These are phyloP conservation scores for Ditylenchus dipsaci DNA, from an alignment of 1,140 invertebrate species.

Conservation along the genomic window DNA sequence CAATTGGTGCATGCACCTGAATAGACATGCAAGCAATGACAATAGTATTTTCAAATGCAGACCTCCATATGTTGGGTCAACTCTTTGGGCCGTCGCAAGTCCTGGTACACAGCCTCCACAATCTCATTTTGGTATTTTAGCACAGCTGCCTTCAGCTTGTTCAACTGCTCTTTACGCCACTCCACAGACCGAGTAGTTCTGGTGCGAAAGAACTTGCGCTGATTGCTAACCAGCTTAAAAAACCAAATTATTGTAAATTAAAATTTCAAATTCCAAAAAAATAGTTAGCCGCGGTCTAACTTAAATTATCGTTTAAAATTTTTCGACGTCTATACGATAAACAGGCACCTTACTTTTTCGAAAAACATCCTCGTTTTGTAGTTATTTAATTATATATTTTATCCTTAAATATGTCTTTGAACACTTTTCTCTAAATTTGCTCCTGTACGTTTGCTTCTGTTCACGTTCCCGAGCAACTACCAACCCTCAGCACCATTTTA, in stretches of 20 bases:
- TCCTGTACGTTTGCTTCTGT: too few relatives aligned
- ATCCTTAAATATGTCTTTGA: too few relatives aligned
- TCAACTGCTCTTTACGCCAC: slow-evolving; percentile 18
- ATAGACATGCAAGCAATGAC: slow-evolving; percentile 54
- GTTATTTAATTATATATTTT: too few relatives aligned
- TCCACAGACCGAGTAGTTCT: slow-evolving; percentile 14
- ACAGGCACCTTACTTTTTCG: too few relatives aligned
- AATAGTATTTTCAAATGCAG: slow-evolving; percentile 22
- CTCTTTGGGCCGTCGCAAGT: slow-evolving; percentile 38
- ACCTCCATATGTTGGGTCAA: slow-evolving; percentile 43
- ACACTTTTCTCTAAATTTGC: too few relatives aligned
- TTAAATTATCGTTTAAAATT: too few relatives aligned
- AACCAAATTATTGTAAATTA: neutral
- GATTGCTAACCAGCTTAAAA: slow-evolving; percentile 22
- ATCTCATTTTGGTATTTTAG: slow-evolving; percentile 16
- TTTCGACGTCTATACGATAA: too few relatives aligned
- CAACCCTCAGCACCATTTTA: too few relatives aligned
- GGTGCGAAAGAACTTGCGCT: slow-evolving; percentile 36
- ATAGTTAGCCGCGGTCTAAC: too few relatives aligned
- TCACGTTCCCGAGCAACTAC: too few relatives aligned
- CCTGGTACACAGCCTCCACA: slow-evolving; percentile 49
- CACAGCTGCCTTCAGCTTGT: slow-evolving; percentile 19
- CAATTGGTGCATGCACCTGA: slow-evolving; percentile 23
- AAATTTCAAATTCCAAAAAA: too few relatives aligned
- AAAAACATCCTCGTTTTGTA: too few relatives aligned